Conservation (phyloP, 2,888 invertebrate genomes). For the Ennomos quercinarius region DNA sequence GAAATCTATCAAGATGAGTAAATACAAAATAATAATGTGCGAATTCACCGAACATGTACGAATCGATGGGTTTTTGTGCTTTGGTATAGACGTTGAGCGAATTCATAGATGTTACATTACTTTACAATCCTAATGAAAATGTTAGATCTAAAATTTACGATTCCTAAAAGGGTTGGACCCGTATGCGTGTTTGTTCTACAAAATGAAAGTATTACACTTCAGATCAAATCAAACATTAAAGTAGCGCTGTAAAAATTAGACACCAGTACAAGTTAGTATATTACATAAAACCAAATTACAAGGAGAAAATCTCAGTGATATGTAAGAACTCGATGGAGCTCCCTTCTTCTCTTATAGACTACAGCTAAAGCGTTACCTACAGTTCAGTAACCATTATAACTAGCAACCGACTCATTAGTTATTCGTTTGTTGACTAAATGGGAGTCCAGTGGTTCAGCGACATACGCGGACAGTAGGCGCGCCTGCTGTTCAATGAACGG, state of each 20-base stretch:
- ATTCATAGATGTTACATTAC: constrained; percentile 76
- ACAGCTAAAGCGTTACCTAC: constrained; percentile 82
- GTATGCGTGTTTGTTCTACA: constrained; percentile 78
- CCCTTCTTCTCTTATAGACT: constrained; percentile 74
- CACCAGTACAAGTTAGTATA: constrained; percentile 59
- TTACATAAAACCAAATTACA: constrained; percentile 69
- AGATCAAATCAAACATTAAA: constrained; percentile 63
- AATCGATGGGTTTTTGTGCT: constrained; percentile 85
- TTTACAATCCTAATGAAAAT: constrained; percentile 81
- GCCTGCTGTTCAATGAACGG: constrained; percentile 1
- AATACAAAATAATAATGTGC: constrained; percentile 58
- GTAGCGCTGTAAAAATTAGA: constrained; percentile 71
- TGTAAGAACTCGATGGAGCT: constrained; percentile 82
- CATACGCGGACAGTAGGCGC: constrained; percentile 24
- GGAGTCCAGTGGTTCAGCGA: constrained; percentile 30
- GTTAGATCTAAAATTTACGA: constrained; percentile 81
- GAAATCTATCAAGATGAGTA: constrained; percentile 78
- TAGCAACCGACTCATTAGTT: constrained; percentile 64
- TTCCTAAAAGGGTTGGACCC: constrained; percentile 84
- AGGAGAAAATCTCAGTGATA: constrained; percentile 85
- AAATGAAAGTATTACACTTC: constrained; percentile 61
- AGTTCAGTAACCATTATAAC: constrained; percentile 71
- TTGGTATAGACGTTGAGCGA: constrained; percentile 85
- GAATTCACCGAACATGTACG: constrained; percentile 77
- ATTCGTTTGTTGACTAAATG: constrained; percentile 37